Base-by-base conservation (phyloP, 2,113 vertebrate genomes). In the Oreocharis arfaki region DNA sequence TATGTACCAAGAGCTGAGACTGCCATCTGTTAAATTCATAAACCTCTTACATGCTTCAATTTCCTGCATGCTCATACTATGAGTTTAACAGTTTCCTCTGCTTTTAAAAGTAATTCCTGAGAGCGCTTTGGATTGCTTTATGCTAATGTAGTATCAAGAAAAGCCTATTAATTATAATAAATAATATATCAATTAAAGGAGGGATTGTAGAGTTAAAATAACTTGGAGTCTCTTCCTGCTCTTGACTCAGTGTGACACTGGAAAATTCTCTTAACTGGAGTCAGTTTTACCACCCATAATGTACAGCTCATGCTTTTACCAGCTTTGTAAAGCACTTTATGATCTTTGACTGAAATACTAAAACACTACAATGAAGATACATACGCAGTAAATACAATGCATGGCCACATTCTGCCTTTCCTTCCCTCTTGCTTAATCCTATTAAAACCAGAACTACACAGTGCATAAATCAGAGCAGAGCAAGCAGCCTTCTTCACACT, bases 21-120 rank as follows among this genome's bases (percentile, higher is more conserved):
- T 75, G 83, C 81, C 83, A 92, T 95, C 88, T 96, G 93, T 78
- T 95, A 96, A 95, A 95, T 89, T 92, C 77, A 94, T 94, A 87
- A 95, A 92, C 65, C 67, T 89, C 60, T 89, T 92, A 95, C 65
- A 87, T 16, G 44, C 32, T 88, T 89, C 87, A 80, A 95, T 97
- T 96, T 96, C 87, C 92, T 95, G 81, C 55, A 47, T 52, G 24
- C 46, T 89, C 44, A 92, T 2, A 2, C 39, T 89, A 83, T 53
- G 81, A 85, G n/a, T 87, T 96, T 91, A 85, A 77, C 76, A 89
- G 80, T 79, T 96, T 93, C 92, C 73, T 85, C 59, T 83, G 53
- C 39, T 59, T 95, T 93, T 74, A 82, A 93, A 93, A 84, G 65
- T 70, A 2, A 92, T 93, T 94, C 87, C 69, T 81, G 22, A 90